Percentiles rank a stretch among this genome's conserved stretches.
Conservation (phyloP, 1,140 invertebrate species). For the Condylostylus longicornis region DNA sequence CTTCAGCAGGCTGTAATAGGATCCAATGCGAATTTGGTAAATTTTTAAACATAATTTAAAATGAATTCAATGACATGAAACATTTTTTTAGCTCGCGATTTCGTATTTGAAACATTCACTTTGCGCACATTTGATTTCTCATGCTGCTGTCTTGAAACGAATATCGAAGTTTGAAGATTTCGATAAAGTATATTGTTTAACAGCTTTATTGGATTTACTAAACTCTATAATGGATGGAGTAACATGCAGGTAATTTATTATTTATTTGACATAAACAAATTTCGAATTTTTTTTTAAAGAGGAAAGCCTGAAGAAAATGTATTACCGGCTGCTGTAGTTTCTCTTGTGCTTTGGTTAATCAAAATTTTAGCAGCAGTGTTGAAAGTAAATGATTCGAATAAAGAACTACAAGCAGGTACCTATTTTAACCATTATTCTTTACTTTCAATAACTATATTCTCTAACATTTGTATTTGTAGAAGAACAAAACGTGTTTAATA, state of each 20-base stretch:
- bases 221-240: slow-evolving; percentile 57
- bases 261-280: neutral
- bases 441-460: neutral
- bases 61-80: neutral
- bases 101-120: slow-evolving; percentile 86
- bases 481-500: slow-evolving; percentile 49
- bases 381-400: slow-evolving; percentile 33
- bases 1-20: slow-evolving; percentile 84
- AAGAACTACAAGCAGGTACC: slow-evolving; percentile 10
- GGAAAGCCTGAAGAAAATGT: slow-evolving; percentile 70
- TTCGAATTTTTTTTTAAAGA: slow-evolving; percentile 31
- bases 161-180: slow-evolving; percentile 81
- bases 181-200: slow-evolving; percentile 75
- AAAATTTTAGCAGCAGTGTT: slow-evolving; percentile 55
- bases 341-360: slow-evolving; percentile 66
- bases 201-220: slow-evolving; percentile 71
- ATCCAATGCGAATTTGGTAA: slow-evolving; percentile 60
- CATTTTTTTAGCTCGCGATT: slow-evolving; percentile 49
- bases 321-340: slow-evolving; percentile 55
- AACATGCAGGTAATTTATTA: slow-evolving; percentile 31
- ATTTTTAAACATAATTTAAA: neutral
- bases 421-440: neutral
- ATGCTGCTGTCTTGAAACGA: slow-evolving; percentile 71
- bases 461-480: slow-evolving; percentile 33
- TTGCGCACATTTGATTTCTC: slow-evolving; percentile 76